phyloP scores from a whole-genome alignment of 2,797 vertebrate species.

The Kryptolebias ocellatus region DNA sequence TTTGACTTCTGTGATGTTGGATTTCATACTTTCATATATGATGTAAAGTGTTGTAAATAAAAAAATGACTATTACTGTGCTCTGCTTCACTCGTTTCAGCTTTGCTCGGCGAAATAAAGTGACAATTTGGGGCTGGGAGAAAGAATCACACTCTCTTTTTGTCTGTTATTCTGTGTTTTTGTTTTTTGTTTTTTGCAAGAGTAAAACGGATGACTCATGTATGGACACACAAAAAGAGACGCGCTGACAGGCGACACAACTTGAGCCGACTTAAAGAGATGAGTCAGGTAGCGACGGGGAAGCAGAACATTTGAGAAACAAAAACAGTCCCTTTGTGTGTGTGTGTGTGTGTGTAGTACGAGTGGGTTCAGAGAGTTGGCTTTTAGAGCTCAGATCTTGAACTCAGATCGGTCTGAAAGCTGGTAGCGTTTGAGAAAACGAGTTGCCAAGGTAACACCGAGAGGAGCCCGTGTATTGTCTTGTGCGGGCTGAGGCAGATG shows the following conservation, averaged over 20 bases:
- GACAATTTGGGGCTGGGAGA: constrained; percentile 11
- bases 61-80: constrained; percentile 7
- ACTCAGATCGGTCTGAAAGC: constrained; percentile 4
- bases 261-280: constrained; percentile 38
- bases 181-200: constrained; percentile 16
- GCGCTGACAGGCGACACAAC: constrained; percentile 25
- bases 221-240: constrained; percentile 45
- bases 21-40: constrained; percentile 35
- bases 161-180: constrained; percentile 12
- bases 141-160: neutral
- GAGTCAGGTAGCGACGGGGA: constrained; percentile 59
- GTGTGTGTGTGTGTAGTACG: constrained; percentile 25
- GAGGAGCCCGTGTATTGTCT: constrained; percentile 8
- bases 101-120: constrained; percentile 65
- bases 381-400: neutral
- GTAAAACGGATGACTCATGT: constrained; percentile 52
- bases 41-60: constrained; percentile 37
- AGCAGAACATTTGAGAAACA: constrained; percentile 35
- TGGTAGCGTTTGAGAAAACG: constrained; percentile 9
- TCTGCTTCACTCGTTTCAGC: constrained; percentile 47
- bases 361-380: constrained; percentile 10
- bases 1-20: constrained; percentile 23
- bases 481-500: constrained; percentile 46
- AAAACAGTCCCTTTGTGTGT: constrained; percentile 10
- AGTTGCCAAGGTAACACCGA: constrained; percentile 59